Evolutionary conservation across 2,113 vertebrate genomes (phyloP).

Genomic region (Corydoras maculifer): DNA sequence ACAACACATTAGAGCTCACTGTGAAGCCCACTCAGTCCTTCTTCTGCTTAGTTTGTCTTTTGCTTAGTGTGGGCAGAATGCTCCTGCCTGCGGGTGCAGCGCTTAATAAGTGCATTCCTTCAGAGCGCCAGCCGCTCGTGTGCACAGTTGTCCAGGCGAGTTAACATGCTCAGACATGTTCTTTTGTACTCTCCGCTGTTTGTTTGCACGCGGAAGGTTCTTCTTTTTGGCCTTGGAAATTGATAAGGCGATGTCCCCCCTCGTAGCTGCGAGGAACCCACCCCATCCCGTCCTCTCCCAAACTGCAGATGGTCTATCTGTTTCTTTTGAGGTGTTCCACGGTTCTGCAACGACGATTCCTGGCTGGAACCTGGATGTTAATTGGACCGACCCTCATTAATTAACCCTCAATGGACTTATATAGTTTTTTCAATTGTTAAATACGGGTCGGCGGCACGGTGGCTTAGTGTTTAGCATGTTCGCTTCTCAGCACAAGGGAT

Average conservation of each 20-base stretch:
- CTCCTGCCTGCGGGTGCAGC: constrained; percentile 33
- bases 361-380: too few species aligned
- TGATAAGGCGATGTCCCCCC: constrained; percentile 24
- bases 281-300: background rate
- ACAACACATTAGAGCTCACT: constrained; percentile 59
- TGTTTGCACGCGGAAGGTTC: constrained; percentile 1
- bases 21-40: constrained; percentile 50
- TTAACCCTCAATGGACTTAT: too few species aligned
- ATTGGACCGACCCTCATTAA: too few species aligned
- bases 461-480: too few species aligned
- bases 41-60: constrained; percentile 51
- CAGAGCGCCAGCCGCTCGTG: constrained; percentile 45
- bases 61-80: constrained; percentile 51
- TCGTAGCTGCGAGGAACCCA: constrained; percentile 37
- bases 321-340: too few species aligned
- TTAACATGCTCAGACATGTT: constrained; percentile 49
- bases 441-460: too few species aligned
- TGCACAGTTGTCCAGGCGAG: constrained; percentile 42
- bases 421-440: too few species aligned
- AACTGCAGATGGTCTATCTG: too few species aligned
- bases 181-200: constrained; percentile 4
- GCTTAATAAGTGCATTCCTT: constrained; percentile 50
- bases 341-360: too few species aligned
- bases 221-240: constrained; percentile 21
- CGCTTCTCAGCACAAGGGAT: too few species aligned